Evolutionary conservation across 2,113 vertebrate genomes (phyloP).

Genomic region (Phasianus colchicus): DNA sequence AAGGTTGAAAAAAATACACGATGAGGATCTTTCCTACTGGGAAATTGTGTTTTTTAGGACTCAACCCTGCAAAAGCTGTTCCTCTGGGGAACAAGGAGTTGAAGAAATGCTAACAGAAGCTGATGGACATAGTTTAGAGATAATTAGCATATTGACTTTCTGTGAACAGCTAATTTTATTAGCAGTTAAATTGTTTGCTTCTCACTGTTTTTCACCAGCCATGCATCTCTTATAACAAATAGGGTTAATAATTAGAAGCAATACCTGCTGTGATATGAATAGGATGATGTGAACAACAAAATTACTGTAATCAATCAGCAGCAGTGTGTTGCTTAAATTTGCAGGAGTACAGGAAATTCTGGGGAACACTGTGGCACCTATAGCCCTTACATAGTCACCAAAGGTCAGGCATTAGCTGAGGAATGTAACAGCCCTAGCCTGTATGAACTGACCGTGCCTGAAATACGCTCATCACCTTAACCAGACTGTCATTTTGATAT

Average conservation of each 20-base stretch:
- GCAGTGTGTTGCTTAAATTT: neutral
- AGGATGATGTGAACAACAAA: conserved; percentile 52
- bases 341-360: conserved; percentile 13
- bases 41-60: neutral
- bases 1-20: neutral
- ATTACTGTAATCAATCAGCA: conserved; percentile 46
- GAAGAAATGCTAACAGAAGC: conserved; percentile 7
- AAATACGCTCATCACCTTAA: neutral
- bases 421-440: neutral
- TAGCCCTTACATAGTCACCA: neutral
- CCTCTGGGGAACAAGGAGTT: neutral
- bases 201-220: conserved; percentile 34
- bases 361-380: accelerated
- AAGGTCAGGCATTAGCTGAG: neutral
- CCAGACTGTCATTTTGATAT: neutral
- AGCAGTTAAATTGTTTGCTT: conserved; percentile 44
- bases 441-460: neutral
- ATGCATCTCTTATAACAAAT: conserved; percentile 56
- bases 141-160: conserved; percentile 54
- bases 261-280: conserved; percentile 61
- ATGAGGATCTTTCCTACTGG: neutral
- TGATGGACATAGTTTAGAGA: conserved; percentile 11
- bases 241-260: conserved; percentile 61
- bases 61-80: neutral
- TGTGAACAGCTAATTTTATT: conserved; percentile 56